Percentiles rank a stretch among this genome's conserved stretches.
phyloP scores from a whole-genome alignment of 2,888 invertebrate species.

The Xestia c-nigrum region DNA sequence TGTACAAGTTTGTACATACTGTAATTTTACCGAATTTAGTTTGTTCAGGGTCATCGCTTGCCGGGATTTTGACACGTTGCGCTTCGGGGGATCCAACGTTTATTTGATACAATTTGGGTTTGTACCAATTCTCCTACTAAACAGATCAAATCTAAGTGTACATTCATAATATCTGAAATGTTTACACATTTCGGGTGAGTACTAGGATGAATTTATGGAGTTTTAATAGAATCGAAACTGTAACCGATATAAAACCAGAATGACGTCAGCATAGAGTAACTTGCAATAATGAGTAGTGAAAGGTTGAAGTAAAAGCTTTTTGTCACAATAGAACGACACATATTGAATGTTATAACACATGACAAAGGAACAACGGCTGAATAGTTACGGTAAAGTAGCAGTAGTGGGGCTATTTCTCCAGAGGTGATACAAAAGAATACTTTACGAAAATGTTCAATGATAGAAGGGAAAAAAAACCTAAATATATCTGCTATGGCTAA shows the following conservation, averaged over 20 bases:
- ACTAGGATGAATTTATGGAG: background rate
- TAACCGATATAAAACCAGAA: background rate
- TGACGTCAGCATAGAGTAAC: background rate
- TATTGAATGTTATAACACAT: slow-evolving; percentile 19
- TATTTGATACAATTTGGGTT: slow-evolving; percentile 25
- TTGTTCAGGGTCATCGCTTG: slow-evolving; percentile 14
- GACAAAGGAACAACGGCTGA: slow-evolving; percentile 17
- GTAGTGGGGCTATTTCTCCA: background rate
- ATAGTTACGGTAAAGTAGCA: slow-evolving; percentile 19
- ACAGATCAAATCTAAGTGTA: slow-evolving; percentile 7
- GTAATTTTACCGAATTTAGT: slow-evolving; percentile 27
- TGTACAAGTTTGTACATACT: slow-evolving; percentile 13
- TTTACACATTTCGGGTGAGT: slow-evolving; percentile 15
- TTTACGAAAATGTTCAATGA: slow-evolving; percentile 6
- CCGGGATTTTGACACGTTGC: slow-evolving; percentile 1
- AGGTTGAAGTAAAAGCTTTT: slow-evolving; percentile 29
- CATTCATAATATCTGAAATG: slow-evolving; percentile 4
- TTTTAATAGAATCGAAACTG: background rate
- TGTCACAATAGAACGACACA: slow-evolving; percentile 25
- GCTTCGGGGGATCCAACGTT: slow-evolving; percentile 5
- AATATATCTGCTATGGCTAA: background rate
- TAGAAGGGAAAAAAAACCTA: background rate
- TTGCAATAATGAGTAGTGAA: slow-evolving; percentile 6
- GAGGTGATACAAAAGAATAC: slow-evolving; percentile 10
- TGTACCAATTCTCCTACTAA: background rate